A percentile compares a stretch with the other conserved stretches of the same genome.
Evolutionary conservation across 2,113 vertebrate genomes (phyloP).

Genomic region (Tragelaphus imberbis): DNA sequence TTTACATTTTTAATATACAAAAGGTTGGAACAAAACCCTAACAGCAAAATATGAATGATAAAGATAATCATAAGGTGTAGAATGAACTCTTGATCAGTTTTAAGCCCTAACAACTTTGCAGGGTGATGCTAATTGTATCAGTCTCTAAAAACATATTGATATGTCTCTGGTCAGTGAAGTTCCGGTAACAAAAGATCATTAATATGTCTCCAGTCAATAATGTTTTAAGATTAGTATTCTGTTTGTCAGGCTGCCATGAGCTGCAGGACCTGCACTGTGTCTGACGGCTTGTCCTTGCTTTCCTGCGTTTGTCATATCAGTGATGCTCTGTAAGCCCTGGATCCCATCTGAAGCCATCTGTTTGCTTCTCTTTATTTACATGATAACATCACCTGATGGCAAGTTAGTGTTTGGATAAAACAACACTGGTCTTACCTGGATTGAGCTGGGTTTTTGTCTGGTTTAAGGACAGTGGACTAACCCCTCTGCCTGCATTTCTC

Average conservation of each 20-base stretch:
- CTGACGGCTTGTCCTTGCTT: background rate
- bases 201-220: background rate
- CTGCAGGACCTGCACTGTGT: background rate
- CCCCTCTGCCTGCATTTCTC: background rate
- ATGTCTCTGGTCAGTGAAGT: background rate
- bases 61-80: background rate
- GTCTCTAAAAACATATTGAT: background rate
- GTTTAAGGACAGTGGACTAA: background rate
- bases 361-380: conserved; percentile 56
- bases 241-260: background rate
- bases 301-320: conserved; percentile 28
- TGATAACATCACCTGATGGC: conserved; percentile 46
- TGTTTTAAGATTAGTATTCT: background rate
- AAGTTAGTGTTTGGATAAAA: conserved; percentile 47
- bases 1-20: background rate
- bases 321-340: background rate
- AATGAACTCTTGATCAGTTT: background rate
- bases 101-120: background rate
- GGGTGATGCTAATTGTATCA: background rate
- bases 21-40: background rate
- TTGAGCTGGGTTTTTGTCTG: background rate
- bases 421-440: background rate
- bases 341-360: conserved; percentile 45
- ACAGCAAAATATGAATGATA: background rate
- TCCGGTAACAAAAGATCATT: background rate